Evolutionary conservation across 1,140 invertebrate species (phyloP), one percentile per base, ranked within the genome.

Genomic region (Chelonus insularis): DNA sequence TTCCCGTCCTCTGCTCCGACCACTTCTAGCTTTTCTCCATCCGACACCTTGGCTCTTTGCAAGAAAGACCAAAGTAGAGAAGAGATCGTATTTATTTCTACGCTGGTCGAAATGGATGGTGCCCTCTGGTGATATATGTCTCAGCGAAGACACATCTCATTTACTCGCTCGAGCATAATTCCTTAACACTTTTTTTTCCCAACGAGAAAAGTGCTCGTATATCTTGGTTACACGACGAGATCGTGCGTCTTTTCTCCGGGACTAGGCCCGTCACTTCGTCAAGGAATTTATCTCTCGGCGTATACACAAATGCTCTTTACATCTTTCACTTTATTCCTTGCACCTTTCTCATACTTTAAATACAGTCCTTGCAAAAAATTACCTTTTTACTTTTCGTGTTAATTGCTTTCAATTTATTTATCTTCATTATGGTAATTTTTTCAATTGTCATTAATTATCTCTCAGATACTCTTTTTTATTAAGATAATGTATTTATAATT

Each of bases 151-250:
- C 77, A 78, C 77, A 76, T 79, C 75, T 79, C 75, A 79, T 79
- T 79, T 79, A 77, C 75, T 77, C 72, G 65, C 68, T 65, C 66
- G 63, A 71, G 77, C 77, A 77, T 79, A 79, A 79, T 78, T 79
- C 74, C 76, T 77, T 76, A 76, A 78, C 74, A 78, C 75, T 79
- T 79, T 78, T 79, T 79, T 78, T 76, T 77, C 67, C 48, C 12
- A 12, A 12, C 2, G 71, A 66, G 65, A 69, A 71, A 69, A 72
- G 71, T 68, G 71, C 65, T 76, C 76, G 71, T 78, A 77, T 71
- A 76, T 77, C 76, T 76, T 78, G 71, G 75, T 78, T 78, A 77
- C 69, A 70, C 71, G 66, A 50, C 37, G 45, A 68, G 67, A 66
- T 70, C 69, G 62, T 69, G 29, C 21, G 32, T 62, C 54, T 52